phyloP scores from a whole-genome alignment of 2,888 invertebrate species.

The Punctoribates punctum region DNA sequence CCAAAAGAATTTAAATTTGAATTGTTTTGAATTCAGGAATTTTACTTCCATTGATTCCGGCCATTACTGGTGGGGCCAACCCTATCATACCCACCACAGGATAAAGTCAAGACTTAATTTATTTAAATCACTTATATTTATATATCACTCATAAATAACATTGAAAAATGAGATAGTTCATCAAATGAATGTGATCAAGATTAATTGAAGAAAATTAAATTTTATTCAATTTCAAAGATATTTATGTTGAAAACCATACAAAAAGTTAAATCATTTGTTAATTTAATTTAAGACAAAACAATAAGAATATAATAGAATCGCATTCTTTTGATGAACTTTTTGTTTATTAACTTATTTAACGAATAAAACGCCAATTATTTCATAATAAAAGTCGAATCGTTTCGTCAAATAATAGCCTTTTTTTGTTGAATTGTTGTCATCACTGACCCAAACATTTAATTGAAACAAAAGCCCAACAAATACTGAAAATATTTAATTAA shows the following conservation, averaged over 20 bases:
- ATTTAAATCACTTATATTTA: neutral
- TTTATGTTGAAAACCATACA: neutral
- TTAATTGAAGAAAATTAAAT: neutral
- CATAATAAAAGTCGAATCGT: conserved; percentile 2
- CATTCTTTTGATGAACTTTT: no score
- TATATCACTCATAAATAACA: neutral
- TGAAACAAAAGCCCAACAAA: neutral
- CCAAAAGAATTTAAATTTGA: neutral
- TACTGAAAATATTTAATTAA: conserved; percentile 17
- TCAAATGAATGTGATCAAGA: neutral
- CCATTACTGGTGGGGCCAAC: neutral
- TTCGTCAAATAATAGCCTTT: neutral
- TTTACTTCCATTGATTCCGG: conserved; percentile 23
- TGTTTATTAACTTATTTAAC: neutral
- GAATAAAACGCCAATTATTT: neutral
- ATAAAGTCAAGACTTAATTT: neutral
- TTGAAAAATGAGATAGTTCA: no score
- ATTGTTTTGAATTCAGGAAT: neutral
- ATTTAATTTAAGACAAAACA: no score
- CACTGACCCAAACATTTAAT: conserved; percentile 17
- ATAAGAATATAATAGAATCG: no score
- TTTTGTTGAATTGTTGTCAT: neutral
- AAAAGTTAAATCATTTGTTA: no score
- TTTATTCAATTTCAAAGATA: neutral
- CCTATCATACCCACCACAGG: neutral